Percentiles rank a stretch among this genome's conserved stretches.
phyloP scores from a whole-genome alignment of 1,140 invertebrate genomes.

The Eumeta japonica region DNA sequence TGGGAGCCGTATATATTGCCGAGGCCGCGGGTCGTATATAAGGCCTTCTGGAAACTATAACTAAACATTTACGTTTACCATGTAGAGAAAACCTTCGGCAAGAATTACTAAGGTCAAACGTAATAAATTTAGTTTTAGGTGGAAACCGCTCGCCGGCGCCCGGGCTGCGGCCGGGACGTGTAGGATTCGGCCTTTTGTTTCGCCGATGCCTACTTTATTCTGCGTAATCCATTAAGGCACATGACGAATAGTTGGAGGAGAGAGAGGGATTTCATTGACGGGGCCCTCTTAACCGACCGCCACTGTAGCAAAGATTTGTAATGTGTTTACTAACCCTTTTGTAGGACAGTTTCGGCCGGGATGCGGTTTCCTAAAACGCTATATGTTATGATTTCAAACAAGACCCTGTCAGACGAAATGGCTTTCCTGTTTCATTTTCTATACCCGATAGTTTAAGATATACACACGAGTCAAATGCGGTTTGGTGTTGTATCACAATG shows the following conservation, averaged over 20 bases:
- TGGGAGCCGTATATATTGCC: too few relatives aligned
- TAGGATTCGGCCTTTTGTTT: conserved; percentile 40
- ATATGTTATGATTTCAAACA: conserved; percentile 55
- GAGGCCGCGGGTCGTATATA: too few relatives aligned
- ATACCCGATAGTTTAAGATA: conserved; percentile 31
- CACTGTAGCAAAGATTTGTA: conserved; percentile 44
- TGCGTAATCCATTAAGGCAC: conserved; percentile 50
- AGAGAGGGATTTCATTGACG: conserved; percentile 42
- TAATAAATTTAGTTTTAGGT: conserved; percentile 54
- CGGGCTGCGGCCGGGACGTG: conserved; percentile 49
- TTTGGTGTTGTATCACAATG: not conserved
- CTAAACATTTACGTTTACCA: conserved; percentile 32
- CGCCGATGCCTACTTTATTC: conserved; percentile 50
- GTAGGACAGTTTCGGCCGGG: conserved; percentile 39
- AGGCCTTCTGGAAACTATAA: conserved; percentile 42
- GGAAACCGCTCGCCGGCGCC: too few relatives aligned
- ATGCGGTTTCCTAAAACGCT: conserved; percentile 51
- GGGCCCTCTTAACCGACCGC: conserved; percentile 39
- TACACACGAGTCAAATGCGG: conserved; percentile 10
- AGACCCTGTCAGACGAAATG: conserved; percentile 46
- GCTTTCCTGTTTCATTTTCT: conserved; percentile 44
- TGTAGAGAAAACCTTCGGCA: conserved; percentile 36
- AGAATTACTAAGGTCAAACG: conserved; percentile 52
- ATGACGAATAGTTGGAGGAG: conserved; percentile 39
- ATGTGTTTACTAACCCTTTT: conserved; percentile 46